These are phyloP conservation scores for Megamerina dolium DNA, from an alignment of 2,888 invertebrate genomes.

Conservation along the genomic window DNA sequence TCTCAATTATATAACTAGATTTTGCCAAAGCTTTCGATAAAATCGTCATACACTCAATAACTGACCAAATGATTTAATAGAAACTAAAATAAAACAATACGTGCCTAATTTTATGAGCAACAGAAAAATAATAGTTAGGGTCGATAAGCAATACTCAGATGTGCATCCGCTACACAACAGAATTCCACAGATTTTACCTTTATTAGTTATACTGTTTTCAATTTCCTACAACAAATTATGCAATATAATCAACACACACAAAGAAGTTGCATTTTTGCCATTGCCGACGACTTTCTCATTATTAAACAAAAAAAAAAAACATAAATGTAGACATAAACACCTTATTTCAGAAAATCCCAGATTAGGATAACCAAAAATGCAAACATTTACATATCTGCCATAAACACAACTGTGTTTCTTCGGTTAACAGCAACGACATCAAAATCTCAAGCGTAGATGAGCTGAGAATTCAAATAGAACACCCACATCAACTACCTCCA, in stretches of 20 bases:
- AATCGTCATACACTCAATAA: conserved; percentile 1
- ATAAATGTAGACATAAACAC: neutral
- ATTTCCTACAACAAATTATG: conserved; percentile 10
- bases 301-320: conserved; percentile 12
- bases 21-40: conserved; percentile 6
- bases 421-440: neutral
- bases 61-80: neutral
- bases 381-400: neutral
- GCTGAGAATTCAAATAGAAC: neutral
- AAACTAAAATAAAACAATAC: neutral
- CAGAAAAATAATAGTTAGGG: neutral
- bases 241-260: conserved; percentile 5
- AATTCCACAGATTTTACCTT: conserved; percentile 3
- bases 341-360: neutral
- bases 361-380: neutral
- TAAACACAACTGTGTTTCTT: too few species aligned
- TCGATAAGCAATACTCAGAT: neutral
- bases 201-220: conserved; percentile 5
- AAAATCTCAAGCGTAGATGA: neutral
- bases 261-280: conserved; percentile 13
- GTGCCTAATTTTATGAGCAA: conserved; percentile 1
- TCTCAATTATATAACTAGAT: conserved; percentile 2
- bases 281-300: conserved; percentile 19
- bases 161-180: neutral
- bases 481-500: neutral